Percentiles rank a stretch among this genome's conserved stretches.
phyloP scores from a whole-genome alignment of 2,888 invertebrate species.

The Clanis bilineata region DNA sequence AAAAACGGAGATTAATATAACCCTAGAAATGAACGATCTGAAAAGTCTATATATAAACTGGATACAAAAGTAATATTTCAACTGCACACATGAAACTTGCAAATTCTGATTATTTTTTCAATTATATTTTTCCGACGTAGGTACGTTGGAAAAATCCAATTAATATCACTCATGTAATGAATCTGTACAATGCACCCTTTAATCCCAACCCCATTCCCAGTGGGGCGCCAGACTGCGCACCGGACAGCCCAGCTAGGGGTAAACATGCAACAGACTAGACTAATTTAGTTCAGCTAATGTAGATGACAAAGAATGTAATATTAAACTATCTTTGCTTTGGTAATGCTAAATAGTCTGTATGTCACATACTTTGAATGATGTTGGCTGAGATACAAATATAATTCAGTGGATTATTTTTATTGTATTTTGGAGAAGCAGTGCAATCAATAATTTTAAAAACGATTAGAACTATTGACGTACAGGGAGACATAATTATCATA shows the following conservation, averaged over 20 bases:
- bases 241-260: background rate
- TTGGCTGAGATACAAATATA: too few species aligned
- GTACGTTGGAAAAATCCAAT: slow-evolving; percentile 6
- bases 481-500: background rate
- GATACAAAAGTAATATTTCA: background rate
- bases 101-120: background rate
- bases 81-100: background rate
- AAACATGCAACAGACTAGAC: background rate
- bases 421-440: too few species aligned
- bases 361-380: too few species aligned
- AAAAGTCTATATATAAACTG: too few species aligned
- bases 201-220: slow-evolving; percentile 1
- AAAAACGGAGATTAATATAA: too few species aligned
- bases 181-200: background rate
- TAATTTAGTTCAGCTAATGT: background rate
- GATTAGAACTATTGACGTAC: background rate
- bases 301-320: background rate
- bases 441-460: too few species aligned
- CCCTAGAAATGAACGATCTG: too few species aligned
- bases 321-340: too few species aligned
- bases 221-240: background rate
- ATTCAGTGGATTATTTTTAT: too few species aligned
- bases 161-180: background rate
- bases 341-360: too few species aligned
- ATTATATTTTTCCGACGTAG: background rate